These are phyloP conservation scores for Cartodere bifasciata DNA, from an alignment of 2,888 invertebrate genomes.

Conservation along the genomic window DNA sequence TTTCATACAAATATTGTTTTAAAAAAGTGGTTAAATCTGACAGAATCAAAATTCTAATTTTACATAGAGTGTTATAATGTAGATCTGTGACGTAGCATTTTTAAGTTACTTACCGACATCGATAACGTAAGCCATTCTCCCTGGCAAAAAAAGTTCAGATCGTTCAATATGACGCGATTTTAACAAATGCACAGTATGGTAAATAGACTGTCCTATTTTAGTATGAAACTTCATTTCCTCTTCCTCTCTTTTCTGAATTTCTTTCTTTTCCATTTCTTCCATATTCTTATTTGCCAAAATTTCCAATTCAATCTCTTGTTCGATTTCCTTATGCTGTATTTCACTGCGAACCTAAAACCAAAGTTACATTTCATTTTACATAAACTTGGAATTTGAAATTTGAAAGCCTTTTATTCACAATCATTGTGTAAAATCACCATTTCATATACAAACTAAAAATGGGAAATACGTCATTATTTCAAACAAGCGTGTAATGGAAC, in stretches of 20 bases:
- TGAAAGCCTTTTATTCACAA: no score
- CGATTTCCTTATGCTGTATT: slow-evolving; percentile 65
- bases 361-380: no score
- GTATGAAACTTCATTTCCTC: slow-evolving; percentile 77
- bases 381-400: no score
- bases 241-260: slow-evolving; percentile 42
- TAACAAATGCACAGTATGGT: slow-evolving; percentile 51
- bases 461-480: no score
- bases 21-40: no score
- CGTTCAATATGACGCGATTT: slow-evolving; percentile 63
- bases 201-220: slow-evolving; percentile 65
- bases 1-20: no score
- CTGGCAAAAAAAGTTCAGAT: slow-evolving; percentile 87
- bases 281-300: slow-evolving; percentile 48
- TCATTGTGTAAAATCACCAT: no score
- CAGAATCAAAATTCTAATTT: no score
- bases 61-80: background rate
- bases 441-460: no score
- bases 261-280: slow-evolving; percentile 36
- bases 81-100: slow-evolving; percentile 54
- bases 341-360: no score
- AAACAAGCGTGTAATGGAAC: no score
- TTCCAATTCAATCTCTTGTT: slow-evolving; percentile 74
- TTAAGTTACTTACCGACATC: slow-evolving; percentile 46
- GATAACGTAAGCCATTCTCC: slow-evolving; percentile 97